Base-by-base conservation (phyloP, 2,888 invertebrate genomes). In the Microctonus brassicae region DNA sequence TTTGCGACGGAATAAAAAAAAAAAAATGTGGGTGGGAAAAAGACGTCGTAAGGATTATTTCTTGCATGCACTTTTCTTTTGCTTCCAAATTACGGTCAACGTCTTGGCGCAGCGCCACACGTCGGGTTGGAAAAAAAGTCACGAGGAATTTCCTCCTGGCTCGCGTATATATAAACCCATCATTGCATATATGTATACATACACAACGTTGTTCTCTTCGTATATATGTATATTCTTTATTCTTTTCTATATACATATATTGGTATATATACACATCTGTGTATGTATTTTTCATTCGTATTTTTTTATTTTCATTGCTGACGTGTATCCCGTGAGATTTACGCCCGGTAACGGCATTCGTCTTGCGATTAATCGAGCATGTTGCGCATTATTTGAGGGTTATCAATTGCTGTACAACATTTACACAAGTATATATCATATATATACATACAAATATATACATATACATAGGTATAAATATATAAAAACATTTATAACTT, bases 31-130 rank as follows among this genome's bases (percentile, higher is more conserved):
- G n/a, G 34, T 64, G 67, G 34, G 68, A 64, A 72, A 77, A 77
- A 72, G 73, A 74, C 75, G 75, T 77, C 70, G 74, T 70, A 72
- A 74, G 73, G 72, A 77, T 75, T 76, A 77, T 77, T 76, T 76
- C 64, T 74, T 75, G 72, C 73, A 75, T 74, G 70, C 72, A 75
- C 74, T 77, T 77, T 75, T 74, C 74, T 77, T 75, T 75, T 65
- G 70, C 70, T 71, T 62, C 20, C 29, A 77, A 77, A 77, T 77
- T 75, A 77, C 75, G 75, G 77, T 75, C 73, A 75, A 74, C 73
- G 63, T 73, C 72, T 73, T 77, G 77, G 75, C 77, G 74, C 70
- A 42, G 74, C 70, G 77, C 77, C 77, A 77, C 77, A 75, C 75
- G 75, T 75, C 71, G 69, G 39, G 62, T 42, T 53, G 67, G n/a